Percentiles rank a stretch among this genome's conserved stretches.
Conservation (phyloP, 2,888 invertebrate species). For the Serrognathus titanus region DNA sequence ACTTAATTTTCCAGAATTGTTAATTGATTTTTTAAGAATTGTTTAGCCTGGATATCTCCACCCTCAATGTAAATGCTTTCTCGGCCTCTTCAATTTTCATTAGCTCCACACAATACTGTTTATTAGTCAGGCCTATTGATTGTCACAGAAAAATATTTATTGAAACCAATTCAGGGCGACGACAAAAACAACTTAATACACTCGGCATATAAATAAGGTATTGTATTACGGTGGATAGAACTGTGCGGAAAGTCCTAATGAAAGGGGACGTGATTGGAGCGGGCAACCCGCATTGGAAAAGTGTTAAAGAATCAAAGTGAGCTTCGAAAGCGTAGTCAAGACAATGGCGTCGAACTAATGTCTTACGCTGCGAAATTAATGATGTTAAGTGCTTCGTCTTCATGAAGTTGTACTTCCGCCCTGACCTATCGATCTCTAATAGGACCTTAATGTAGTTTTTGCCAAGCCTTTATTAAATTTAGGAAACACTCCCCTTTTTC, state of each 20-base stretch:
- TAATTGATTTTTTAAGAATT: no score
- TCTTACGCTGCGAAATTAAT: constrained; percentile 34
- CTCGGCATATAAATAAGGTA: no score
- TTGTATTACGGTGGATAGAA: no score
- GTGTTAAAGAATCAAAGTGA: neutral
- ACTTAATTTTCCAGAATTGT: no score
- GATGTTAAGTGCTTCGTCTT: constrained; percentile 28
- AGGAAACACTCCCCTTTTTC: constrained; percentile 16
- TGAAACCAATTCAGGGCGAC: constrained; percentile 4
- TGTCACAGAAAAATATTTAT: neutral
- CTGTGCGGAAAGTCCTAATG: no score
- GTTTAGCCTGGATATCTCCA: no score
- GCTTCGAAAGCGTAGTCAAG: neutral
- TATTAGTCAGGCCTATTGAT: neutral
- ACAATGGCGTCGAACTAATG: neutral
- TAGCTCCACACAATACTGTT: no score
- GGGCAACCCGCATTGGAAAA: neutral
- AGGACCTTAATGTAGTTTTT: neutral
- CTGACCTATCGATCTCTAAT: neutral
- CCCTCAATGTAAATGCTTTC: no score
- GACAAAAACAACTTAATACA: no score
- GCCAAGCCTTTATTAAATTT: neutral
- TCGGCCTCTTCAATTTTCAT: no score
- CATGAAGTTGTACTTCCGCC: neutral
- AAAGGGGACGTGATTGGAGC: no score